phyloP scores from a whole-genome alignment of 2,797 vertebrate species.

The Dryobates pubescens region DNA sequence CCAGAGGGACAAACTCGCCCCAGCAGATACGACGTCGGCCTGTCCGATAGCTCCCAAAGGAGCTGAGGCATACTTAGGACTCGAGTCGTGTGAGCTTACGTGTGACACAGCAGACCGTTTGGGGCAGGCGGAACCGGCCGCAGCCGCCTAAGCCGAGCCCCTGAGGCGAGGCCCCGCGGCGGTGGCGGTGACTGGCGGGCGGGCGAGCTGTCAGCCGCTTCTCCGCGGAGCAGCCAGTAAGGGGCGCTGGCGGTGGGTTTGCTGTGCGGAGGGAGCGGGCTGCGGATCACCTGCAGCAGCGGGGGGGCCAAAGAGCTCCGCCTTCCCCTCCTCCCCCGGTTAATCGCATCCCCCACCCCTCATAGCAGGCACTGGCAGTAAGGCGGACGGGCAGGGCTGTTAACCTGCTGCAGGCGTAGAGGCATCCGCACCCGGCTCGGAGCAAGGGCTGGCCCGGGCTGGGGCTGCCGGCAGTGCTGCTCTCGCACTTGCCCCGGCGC shows the following conservation, averaged over 20 bases:
- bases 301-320: constrained; percentile 54
- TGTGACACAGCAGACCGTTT: not conserved
- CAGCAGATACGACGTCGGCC: not conserved
- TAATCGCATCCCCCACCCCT: constrained; percentile 43
- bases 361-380: not conserved
- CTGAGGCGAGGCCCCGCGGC: no score
- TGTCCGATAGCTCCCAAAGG: fast-evolving
- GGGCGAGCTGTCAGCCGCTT: not conserved
- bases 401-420: constrained; percentile 13
- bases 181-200: no score
- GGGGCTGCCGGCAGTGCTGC: constrained; percentile 23
- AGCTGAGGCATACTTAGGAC: not conserved
- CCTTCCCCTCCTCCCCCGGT: constrained; percentile 58
- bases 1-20: not conserved
- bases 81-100: not conserved
- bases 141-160: not conserved
- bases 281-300: constrained; percentile 77
- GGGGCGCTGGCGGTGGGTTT: constrained; percentile 70
- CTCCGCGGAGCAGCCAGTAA: constrained; percentile 34
- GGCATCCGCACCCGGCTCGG: not conserved
- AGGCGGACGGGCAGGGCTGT: constrained; percentile 16
- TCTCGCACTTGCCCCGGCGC: constrained; percentile 24
- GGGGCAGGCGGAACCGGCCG: no score
- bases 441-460: constrained; percentile 9
- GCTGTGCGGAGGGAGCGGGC: constrained; percentile 37